Evolutionary conservation across 92 coral and sea anemone species (phyloP).

Genomic region (Siderastrea siderea): DNA sequence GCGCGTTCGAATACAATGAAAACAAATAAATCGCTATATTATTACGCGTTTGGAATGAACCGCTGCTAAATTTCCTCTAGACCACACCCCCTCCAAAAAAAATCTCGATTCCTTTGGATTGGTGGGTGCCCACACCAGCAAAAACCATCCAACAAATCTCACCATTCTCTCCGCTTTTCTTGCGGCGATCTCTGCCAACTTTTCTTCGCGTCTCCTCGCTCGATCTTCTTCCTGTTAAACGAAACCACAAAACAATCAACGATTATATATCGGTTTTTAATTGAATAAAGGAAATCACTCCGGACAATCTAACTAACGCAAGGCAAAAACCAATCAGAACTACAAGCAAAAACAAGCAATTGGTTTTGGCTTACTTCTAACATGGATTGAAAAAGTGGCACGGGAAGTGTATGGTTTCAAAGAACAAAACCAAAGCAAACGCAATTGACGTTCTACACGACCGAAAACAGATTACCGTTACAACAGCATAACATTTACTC

Average conservation of each 20-base stretch:
- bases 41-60: not conserved
- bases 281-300: not conserved
- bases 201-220: constrained; percentile 90
- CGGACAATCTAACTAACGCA: not conserved
- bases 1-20: not conserved
- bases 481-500: no score
- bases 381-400: no score
- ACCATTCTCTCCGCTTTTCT: constrained; percentile 92
- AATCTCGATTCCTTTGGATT: not conserved
- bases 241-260: not conserved
- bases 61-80: no score
- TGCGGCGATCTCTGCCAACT: constrained; percentile 85
- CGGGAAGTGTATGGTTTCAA: no score
- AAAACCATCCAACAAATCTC: not conserved
- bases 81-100: not conserved
- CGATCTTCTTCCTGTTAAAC: constrained; percentile 80
- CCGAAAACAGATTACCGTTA: no score
- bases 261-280: not conserved
- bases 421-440: no score
- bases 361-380: no score
- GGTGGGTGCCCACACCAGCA: not conserved
- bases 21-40: not conserved
- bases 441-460: no score
- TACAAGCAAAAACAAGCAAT: not conserved
- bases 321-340: not conserved